These are phyloP conservation scores for Eubasilissa regina DNA, from an alignment of 1,140 invertebrate genomes.

Conservation along the genomic window DNA sequence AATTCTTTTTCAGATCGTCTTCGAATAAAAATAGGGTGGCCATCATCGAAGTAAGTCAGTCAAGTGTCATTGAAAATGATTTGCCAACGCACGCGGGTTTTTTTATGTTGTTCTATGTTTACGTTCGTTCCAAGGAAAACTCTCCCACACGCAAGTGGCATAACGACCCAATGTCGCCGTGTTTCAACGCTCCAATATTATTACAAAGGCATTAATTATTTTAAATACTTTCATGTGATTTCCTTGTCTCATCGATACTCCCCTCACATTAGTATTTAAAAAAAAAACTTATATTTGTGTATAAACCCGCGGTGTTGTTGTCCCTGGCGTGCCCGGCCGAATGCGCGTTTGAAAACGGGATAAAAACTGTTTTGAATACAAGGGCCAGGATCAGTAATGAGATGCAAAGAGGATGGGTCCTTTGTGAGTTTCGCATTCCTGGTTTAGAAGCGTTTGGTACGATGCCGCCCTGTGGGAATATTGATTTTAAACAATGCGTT, in stretches of 20 bases:
- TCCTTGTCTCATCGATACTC: background rate
- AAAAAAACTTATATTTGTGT: conserved; percentile 24
- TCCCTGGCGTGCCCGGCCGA: background rate
- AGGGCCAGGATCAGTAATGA: conserved; percentile 17
- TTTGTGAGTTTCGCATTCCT: conserved; percentile 32
- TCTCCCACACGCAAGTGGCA: too few species aligned
- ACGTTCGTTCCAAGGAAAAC: too few species aligned
- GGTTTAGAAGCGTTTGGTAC: conserved; percentile 2
- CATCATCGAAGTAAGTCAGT: too few species aligned
- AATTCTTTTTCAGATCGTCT: too few species aligned
- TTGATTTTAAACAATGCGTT: conserved; percentile 29
- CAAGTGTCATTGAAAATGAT: too few species aligned
- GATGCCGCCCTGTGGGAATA: conserved; percentile 29
- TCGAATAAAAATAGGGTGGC: too few species aligned
- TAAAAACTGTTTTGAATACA: conserved; percentile 33
- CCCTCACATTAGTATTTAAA: conserved; percentile 20
- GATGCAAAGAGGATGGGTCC: conserved; percentile 28
- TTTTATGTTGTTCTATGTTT: too few species aligned
- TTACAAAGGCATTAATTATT: too few species aligned
- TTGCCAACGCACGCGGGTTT: too few species aligned
- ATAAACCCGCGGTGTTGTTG: background rate
- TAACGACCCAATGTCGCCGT: too few species aligned
- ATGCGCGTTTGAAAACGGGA: background rate
- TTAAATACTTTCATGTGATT: background rate
- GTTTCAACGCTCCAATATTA: too few species aligned